Evolutionary conservation across 2,888 invertebrate species (phyloP).

Genomic region (Pristionchus exspectatus): DNA sequence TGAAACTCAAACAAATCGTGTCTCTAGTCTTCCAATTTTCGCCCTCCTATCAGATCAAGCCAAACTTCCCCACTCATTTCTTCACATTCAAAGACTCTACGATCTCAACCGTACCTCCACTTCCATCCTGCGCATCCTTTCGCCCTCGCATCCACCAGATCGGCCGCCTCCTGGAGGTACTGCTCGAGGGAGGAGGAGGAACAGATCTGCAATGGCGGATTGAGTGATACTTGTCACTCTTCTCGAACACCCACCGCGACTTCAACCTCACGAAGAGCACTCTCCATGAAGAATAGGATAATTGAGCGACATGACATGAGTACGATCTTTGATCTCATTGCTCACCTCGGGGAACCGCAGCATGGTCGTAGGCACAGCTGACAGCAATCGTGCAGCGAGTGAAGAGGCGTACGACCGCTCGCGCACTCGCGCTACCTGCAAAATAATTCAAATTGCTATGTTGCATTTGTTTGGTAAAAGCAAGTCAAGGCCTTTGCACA

Average conservation of each 20-base stretch:
- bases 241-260: too few relatives aligned
- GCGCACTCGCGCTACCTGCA: constrained; percentile 53
- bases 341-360: constrained; percentile 61
- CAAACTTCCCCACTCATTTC: too few relatives aligned
- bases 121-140: constrained; percentile 61
- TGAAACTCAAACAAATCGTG: too few relatives aligned
- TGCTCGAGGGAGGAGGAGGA: constrained; percentile 51
- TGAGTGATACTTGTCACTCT: too few relatives aligned
- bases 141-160: constrained; percentile 59
- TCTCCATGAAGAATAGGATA: too few relatives aligned
- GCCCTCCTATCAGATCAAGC: too few relatives aligned
- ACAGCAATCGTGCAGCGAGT: constrained; percentile 61
- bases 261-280: too few relatives aligned
- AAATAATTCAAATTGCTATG: too few relatives aligned
- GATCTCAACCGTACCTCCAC: constrained; percentile 58
- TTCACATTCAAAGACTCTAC: background rate
- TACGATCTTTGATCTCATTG: background rate
- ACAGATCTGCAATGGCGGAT: constrained; percentile 58
- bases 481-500: too few relatives aligned
- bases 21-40: too few relatives aligned
- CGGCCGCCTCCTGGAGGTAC: constrained; percentile 61
- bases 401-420: constrained; percentile 41
- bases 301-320: too few relatives aligned
- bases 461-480: too few relatives aligned
- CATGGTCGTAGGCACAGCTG: constrained; percentile 66